A percentile compares a stretch with the other conserved stretches of the same genome.
phyloP scores from a whole-genome alignment of 92 coral and sea anemone genomes.

The Umimayanthus kanabou region DNA sequence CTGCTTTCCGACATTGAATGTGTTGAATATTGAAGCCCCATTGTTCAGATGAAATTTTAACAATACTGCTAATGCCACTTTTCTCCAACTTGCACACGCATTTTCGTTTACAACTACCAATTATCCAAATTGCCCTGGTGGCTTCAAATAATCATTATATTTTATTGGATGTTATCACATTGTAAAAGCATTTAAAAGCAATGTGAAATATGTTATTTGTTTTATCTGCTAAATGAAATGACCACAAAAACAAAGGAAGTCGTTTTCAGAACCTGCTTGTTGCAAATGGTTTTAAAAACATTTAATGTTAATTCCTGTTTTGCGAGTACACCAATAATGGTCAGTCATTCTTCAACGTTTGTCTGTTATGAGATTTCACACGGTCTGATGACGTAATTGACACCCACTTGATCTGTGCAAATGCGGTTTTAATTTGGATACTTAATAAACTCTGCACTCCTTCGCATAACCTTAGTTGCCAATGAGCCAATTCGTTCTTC shows the following conservation, averaged over 20 bases:
- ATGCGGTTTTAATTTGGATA: constrained; percentile 6
- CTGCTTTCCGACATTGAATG: neutral
- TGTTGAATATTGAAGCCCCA: neutral
- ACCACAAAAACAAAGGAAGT: neutral
- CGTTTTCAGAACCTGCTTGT: neutral
- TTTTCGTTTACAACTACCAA: neutral
- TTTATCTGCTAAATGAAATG: neutral
- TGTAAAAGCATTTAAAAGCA: neutral
- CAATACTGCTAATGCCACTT: neutral
- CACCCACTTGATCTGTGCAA: neutral
- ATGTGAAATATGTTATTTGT: neutral
- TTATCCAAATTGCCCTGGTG: neutral
- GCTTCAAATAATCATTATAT: neutral
- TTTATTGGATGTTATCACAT: neutral
- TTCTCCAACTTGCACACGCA: neutral
- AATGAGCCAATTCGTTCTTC: too few species aligned
- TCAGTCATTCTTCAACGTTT: neutral
- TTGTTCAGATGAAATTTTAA: neutral
- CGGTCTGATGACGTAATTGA: neutral
- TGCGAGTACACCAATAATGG: neutral
- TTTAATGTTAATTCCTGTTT: neutral
- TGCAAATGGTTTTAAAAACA: neutral
- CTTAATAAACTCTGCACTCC: neutral
- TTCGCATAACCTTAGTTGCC: neutral
- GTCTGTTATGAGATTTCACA: neutral